Base-by-base conservation (phyloP, 2,888 invertebrate species). In the Congeria kusceri region DNA sequence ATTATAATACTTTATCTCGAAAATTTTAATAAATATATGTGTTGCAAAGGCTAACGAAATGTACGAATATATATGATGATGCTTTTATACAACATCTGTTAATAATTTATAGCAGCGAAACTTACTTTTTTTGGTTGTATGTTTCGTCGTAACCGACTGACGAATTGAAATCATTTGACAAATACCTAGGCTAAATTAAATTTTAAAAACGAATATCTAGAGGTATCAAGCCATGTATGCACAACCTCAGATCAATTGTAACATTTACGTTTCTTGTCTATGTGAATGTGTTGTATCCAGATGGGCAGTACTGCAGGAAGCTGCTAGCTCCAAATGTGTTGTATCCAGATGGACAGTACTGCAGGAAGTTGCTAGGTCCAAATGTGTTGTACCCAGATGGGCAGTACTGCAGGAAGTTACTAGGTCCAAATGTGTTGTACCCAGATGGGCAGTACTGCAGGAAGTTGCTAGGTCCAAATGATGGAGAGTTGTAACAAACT, bases 211-310 rank as follows among this genome's bases (percentile, higher is more conserved):
- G 39, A 63, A 9, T 57, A 58, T 39, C 20, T 11, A 3, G 69
- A 75, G 47, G 69, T 75, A n/a, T 57, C 63, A 20, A 66, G 75
- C 23, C 79, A 74, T 1, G 79, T 79, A 11, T 66, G 79, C 25
- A 63, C 67, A 28, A 46, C 79, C 13, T 15, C 32, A 15, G 79
- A 79, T 28, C 1, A 11, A 70, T 13, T 74, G 79, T 13, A 47
- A 59, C 44, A 62, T 79, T 9, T 79, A 70, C 44, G 63, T 79
- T 3, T 79, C 0, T 67, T 70, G 0, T 47, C 70, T 0, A 61
- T 70, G 18, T 70, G n/a, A n/a, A 75, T n/a, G 74, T 74, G 47
- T 44, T 79, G 11, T 25, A 47, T 1, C 47, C 59, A 13, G 29
- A 67, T 29, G 79, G 79, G 20, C 49, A 28, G 53, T 74, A 79